Evolutionary conservation across 2,113 vertebrate genomes (phyloP).

Genomic region (Prochilodus magdalenae): DNA sequence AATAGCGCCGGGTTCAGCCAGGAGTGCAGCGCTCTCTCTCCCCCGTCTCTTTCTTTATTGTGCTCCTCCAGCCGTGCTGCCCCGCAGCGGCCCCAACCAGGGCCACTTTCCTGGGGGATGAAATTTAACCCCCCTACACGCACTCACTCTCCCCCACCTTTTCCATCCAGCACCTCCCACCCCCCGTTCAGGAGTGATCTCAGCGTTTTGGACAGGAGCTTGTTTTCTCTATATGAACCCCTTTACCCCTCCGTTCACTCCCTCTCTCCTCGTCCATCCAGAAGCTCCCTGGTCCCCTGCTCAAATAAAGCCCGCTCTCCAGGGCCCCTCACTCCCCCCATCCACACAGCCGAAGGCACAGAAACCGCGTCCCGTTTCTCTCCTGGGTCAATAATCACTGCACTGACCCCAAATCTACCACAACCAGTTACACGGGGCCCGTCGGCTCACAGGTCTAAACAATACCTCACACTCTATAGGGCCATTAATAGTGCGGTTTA

Average conservation of each 20-base stretch:
- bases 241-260: slow-evolving; percentile 15
- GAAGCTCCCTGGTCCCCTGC: slow-evolving; percentile 14
- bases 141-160: not conserved
- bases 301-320: slow-evolving; percentile 32
- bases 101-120: not conserved
- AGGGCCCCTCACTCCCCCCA: not conserved
- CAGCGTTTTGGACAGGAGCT: slow-evolving; percentile 25
- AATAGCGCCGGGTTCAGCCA: not conserved
- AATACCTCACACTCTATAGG: too few species aligned
- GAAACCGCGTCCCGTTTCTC: slow-evolving; percentile 22
- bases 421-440: not conserved
- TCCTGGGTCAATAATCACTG: slow-evolving; percentile 28
- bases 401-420: slow-evolving; percentile 8
- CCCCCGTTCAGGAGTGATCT: slow-evolving; percentile 19
- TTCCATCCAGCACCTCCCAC: not conserved
- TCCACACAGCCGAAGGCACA: slow-evolving; percentile 1
- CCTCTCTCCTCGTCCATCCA: not conserved
- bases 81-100: not conserved
- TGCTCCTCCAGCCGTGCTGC: not conserved
- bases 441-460: not conserved
- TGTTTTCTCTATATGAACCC: slow-evolving; percentile 42
- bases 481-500: too few species aligned
- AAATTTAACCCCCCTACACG: not conserved
- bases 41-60: not conserved
- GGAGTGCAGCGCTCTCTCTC: not conserved